Evolutionary conservation across 2,797 vertebrate genomes (phyloP), one percentile per base, ranked within the genome.

Genomic region (Heteromormyrus szaboi): DNA sequence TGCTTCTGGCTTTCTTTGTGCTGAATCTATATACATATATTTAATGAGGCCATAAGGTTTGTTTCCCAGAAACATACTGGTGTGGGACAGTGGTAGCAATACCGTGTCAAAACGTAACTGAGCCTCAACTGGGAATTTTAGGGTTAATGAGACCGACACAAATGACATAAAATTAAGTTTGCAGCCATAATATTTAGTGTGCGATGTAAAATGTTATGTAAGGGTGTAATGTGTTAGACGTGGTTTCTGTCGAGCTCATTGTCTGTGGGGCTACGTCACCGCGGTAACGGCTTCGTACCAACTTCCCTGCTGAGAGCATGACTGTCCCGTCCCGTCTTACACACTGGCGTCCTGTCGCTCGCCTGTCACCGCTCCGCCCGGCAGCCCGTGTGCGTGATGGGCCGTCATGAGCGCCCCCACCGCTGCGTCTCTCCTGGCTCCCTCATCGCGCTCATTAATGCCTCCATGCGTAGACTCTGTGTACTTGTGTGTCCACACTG

Each of bases 351-450:
- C 84, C 12, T 12, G 50, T 33, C 84, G 29, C 50, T 53, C 6
- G 12, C 9, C 84, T 29, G 22, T 25, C 48, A 37, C 12, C 4
- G 48, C 48, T 33, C 53, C 11, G n/a, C 22, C 2, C 22, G n/a
- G 84, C 56, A 48, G 72, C 12, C n/a, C 19, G 12, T 12, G 76
- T n/a, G 53, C 48, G 4, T 19, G 12, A 4, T n/a, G 22, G 51
- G n/a, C 7, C 41, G 92, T 93, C 92, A 17, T 29, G 29, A 17
- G 29, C 11, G 6, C 14, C 33, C 68, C 68, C 68, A 79, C 76
- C 8, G 8, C 86, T 37, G 8, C n/a, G 44, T 88, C n/a, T 68
- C 76, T 81, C 90, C 91, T 90, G 88, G 86, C 46, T 54, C 89
- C 84, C 86, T 48, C 90, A 65, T 79, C 72, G 76, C 85, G 12